Evolutionary conservation across 2,113 vertebrate genomes (phyloP), one percentile per base, ranked within the genome.

Genomic region (Nesogale talazaci): DNA sequence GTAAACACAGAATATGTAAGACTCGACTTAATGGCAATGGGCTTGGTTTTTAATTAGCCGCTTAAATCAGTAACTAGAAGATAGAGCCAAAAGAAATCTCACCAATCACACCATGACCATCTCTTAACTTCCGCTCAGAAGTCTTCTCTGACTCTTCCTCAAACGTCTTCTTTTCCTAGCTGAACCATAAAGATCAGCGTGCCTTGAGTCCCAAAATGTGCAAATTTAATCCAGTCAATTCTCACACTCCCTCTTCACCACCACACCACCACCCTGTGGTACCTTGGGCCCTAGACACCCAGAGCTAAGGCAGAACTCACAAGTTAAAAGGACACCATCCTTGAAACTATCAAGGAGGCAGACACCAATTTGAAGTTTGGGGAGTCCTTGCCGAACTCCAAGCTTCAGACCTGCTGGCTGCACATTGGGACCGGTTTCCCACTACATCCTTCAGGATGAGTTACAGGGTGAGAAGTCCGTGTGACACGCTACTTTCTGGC

Each of bases 51-150:
- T 67, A 27, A 27, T 67, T 6, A 27, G 25, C 31, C 15, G 29
- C 65, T 67, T 12, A 67, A 2, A 67, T 36, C 17, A 84, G 27
- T 31, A 74, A 20, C 23, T 79, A 63, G 69, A 20, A 63, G 29
- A 74, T 76, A 83, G 0, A 22, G 22, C 70, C 56, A 74, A 82
- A 94, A 74, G 78, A 94, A 78, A 10, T 87, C 78, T 92, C 78
- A 94, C 36, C 42, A 81, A 70, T 65, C 22, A 83, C 59, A 61
- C 59, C 59, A 61, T 23, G 17, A 61, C 59, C 22, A 83, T 70
- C 46, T 87, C 46, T 29, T 67, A 59, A 89, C 36, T 77, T 92
- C 65, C 59, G 79, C 46, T 89, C 70, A 78, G 17, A 88, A 90
- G n/a, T 84, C 65, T 89, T 80, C 77, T 25, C 67, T 86, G 34